Conservation (phyloP, 1,140 invertebrate genomes). For the Tetranychus cinnabarinus region DNA sequence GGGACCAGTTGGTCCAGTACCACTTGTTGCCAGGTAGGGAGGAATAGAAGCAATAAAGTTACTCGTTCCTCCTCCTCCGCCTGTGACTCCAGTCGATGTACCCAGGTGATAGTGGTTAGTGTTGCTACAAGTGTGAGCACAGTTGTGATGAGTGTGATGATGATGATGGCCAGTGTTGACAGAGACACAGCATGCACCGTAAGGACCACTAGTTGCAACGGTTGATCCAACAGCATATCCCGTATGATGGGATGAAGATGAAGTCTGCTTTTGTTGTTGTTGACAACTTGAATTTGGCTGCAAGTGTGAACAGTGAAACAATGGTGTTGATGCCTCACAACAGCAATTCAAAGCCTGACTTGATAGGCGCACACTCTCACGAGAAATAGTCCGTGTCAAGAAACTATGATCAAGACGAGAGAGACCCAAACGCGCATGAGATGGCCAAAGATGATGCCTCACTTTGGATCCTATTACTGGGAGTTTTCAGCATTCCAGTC, state of each 20-base stretch:
- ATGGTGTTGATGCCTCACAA: neutral
- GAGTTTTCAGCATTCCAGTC: neutral
- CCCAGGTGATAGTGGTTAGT: too few species aligned
- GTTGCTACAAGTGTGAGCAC: too few species aligned
- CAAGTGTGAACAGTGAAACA: neutral
- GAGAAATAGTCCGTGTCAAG: constrained; percentile 13
- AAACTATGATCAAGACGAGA: constrained; percentile 15
- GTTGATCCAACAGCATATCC: constrained; percentile 5
- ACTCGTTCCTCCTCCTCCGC: too few species aligned
- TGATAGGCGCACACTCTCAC: constrained; percentile 13
- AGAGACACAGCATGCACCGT: too few species aligned
- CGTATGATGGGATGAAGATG: constrained; percentile 10
- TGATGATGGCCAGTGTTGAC: too few species aligned
- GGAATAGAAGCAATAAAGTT: too few species aligned
- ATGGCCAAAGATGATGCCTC: constrained; percentile 14
- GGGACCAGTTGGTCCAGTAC: too few species aligned
- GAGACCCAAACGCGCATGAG: constrained; percentile 13
- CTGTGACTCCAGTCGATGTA: too few species aligned
- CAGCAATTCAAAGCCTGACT: constrained; percentile 9
- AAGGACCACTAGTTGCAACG: too few species aligned
- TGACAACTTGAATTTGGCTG: constrained; percentile 3
- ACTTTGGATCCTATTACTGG: neutral
- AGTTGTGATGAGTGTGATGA: too few species aligned
- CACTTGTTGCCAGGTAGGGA: too few species aligned
- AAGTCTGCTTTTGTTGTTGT: constrained; percentile 9